Evolutionary conservation across 2,797 vertebrate genomes (phyloP), one percentile per base, ranked within the genome.

Genomic region (Typhlichthys subterraneus): DNA sequence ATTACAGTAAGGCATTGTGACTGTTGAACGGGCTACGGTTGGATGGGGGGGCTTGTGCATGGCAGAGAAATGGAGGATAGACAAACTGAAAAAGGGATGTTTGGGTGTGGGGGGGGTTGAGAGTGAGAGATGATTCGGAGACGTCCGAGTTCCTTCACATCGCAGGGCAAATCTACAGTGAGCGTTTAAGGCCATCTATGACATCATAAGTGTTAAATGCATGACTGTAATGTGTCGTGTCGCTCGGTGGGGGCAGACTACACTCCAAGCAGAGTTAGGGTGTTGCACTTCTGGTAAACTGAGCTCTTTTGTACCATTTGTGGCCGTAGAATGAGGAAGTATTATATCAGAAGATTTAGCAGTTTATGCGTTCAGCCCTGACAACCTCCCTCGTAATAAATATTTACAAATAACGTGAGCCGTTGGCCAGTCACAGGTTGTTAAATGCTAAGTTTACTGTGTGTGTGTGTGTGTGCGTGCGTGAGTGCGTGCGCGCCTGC

Each of bases 1-100:
- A 93, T 92, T 92, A 90, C 87, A 83, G 86, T 85, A 81, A 86
- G 84, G 80, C 87, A 81, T 87, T 88, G 88, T 87, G 89, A 88
- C 83, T 86, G 82, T 77, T 85, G 85, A 88, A 87, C 83, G 86
- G 86, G 82, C 79, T 77, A 72, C 65, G 64, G 71, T 86, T 81
- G 88, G 89, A 90, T 89, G 0, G 23, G 23, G 23, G 3, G 23
- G 23, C 12, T 46, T 8, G 12, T 46, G 45, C 12, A 8, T 46
- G 45, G 45, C 12, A 45, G 8, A 9, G 14, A 4, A 3, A 45
- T 45, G 15, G 31, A 56, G 13, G 1, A 33, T 47, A 57, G 55
- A 57, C 46, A 61, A 12, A 52, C 14, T 48, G 19, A 45, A 2
- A 59, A 19, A 31, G 19, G n/a, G 46, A 47, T 10, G 19, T 17